Percentiles rank a stretch among this genome's conserved stretches.
phyloP scores from a whole-genome alignment of 2,888 invertebrate species.

The Drosophila kuntzei region DNA sequence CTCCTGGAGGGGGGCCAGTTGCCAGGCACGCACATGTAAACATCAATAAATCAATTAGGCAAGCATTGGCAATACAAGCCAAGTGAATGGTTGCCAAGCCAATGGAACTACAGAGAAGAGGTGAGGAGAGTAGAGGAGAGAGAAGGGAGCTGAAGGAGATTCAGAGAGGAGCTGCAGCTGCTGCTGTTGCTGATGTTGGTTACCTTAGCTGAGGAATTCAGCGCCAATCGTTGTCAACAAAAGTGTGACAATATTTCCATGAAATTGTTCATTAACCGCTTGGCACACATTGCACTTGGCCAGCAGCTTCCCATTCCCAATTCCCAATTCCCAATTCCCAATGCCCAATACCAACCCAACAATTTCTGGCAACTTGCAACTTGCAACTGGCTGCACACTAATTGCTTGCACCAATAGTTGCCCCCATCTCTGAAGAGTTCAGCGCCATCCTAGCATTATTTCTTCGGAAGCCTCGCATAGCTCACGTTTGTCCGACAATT shows the following conservation, averaged over 20 bases:
- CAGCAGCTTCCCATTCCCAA: conserved; percentile 27
- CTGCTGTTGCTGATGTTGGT: conserved; percentile 7
- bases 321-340: conserved; percentile 8
- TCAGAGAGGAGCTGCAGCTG: not conserved
- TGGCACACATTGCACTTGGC: conserved; percentile 79
- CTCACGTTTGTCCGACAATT: conserved; percentile 80
- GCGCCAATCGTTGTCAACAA: conserved; percentile 73
- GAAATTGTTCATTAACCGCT: conserved; percentile 81
- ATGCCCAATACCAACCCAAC: conserved; percentile 24
- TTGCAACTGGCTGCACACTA: conserved; percentile 56
- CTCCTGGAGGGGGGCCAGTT: conserved; percentile 17
- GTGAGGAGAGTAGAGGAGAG: not conserved
- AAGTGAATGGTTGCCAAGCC: conserved; percentile 64
- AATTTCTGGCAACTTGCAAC: conserved; percentile 67
- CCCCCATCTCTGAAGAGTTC: conserved; percentile 24
- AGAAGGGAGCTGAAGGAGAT: not conserved
- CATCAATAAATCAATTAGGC: conserved; percentile 85
- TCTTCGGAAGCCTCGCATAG: conserved; percentile 78
- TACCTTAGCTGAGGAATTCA: conserved; percentile 66
- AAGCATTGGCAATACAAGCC: conserved; percentile 72
- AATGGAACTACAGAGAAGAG: conserved; percentile 4
- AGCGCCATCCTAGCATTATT: conserved; percentile 64
- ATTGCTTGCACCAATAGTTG: conserved; percentile 68
- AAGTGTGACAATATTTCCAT: conserved; percentile 80
- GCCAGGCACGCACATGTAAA: conserved; percentile 83